These are phyloP conservation scores for Cliona cf. orientalis DNA, from an alignment of 37 sponge, comb jelly and placozoan genomes.

Conservation along the genomic window DNA sequence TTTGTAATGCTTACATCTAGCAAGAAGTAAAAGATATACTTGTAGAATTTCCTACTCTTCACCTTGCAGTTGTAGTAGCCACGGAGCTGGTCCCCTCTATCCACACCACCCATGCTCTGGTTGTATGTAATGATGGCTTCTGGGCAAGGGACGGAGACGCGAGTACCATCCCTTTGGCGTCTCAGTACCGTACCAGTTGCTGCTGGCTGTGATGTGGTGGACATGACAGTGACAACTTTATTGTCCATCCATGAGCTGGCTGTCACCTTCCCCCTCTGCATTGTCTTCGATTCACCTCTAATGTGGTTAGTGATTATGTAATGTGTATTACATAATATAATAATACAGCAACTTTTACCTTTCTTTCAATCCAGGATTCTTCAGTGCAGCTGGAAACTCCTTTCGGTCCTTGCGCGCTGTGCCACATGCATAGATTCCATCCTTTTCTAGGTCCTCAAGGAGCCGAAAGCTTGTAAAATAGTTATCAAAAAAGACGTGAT, in stretches of 20 bases:
- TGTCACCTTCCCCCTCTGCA: conserved; percentile 21
- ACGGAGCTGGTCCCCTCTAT: no score
- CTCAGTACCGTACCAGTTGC: neutral
- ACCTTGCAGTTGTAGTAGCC: no score
- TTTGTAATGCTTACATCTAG: no score
- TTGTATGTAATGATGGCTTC: conserved; percentile 2
- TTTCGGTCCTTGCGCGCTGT: no score
- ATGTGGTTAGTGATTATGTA: no score
- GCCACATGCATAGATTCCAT: no score
- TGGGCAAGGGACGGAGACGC: conserved; percentile 6
- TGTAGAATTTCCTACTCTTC: no score
- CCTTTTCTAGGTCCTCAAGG: no score
- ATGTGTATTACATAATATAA: no score
- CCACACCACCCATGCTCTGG: no score
- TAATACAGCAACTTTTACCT: neutral
- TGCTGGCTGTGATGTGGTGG: conserved; percentile 15
- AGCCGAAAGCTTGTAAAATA: conserved; percentile 35
- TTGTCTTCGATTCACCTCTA: neutral
- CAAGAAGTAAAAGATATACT: no score
- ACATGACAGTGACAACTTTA: conserved; percentile 12
- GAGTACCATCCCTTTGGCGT: conserved; percentile 10
- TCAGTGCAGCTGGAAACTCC: neutral
- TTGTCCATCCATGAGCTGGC: conserved; percentile 20
- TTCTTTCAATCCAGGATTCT: neutral
- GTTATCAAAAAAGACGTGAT: no score